Evolutionary conservation across 2,797 vertebrate species (phyloP), one percentile per base, ranked within the genome.

Genomic region (Agapornis canus): DNA sequence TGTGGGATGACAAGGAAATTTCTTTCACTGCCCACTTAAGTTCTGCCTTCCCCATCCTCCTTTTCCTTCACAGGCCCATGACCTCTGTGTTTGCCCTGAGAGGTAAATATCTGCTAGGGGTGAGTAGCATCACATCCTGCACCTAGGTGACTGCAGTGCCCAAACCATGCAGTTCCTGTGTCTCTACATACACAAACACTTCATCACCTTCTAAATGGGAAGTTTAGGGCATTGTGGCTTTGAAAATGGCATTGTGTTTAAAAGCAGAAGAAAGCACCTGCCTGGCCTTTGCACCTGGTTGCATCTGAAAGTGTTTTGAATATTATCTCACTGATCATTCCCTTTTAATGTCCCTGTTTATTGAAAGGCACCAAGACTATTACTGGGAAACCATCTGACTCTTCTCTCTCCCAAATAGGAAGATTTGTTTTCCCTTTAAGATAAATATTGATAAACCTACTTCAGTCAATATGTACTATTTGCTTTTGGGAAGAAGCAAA

Each of bases 381-480:
- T 94, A 83, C 20, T 75, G 65, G 64, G 82, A 94, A 95, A 90
- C 73, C 35, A 66, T 86, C 75, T 88, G 42, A 96, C 49, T 94
- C 47, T 90, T 90, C 59, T 78, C 35, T 57, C 68, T 81, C 66
- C 29, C 51, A 95, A 92, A 91, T 60, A 78, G 63, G 35, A 91
- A 90, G 73, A 95, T 92, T 88, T 86, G 76, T 92, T 94, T 91
- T 81, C 59, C 63, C 57, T 63, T 88, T 63, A 66, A 85, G 77
- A 94, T 82, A 95, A 94, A 92, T 91, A 94, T 82, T 94, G 90
- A 94, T 81, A 93, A 93, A 89, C 72, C 31, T 73, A 56, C 54
- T 90, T 89, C 83, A 72, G 86, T 94, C 93, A 94, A 94, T 95
- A 95, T 95, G 94, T 86, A 90, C 82, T 76, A 78, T 84, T 59